Evolutionary conservation across 2,888 invertebrate species (phyloP), one percentile per base, ranked within the genome.

Genomic region (Agrochola lota): DNA sequence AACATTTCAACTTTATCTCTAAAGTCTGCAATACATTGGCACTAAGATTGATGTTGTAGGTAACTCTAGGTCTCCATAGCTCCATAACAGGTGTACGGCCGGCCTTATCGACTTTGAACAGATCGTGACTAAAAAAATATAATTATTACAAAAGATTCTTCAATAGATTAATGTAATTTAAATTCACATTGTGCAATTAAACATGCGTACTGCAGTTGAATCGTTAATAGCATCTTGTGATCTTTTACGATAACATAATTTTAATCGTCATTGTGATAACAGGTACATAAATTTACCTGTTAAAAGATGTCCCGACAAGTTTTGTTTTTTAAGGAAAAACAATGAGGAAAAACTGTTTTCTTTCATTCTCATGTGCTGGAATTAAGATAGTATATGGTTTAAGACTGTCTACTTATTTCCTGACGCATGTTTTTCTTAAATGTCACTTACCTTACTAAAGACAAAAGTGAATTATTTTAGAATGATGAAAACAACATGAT

Each of bases 141-240:
- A 23, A 57, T n/a, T 57, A 46, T 4, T 35, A 30, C 30, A 40
- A n/a, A 30, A 63, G 74, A 75, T 75, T 62, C 20, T n/a, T 23
- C 0, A 74, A 20, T 0, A 20, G 75, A 75, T 75, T 20, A 74
- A 30, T 55, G 7, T 75, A 63, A 75, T 75, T 75, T 43, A 43
- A 30, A 55, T 73, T n/a, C 9, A 20, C 20, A 17, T 30, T n/a
- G 30, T 74, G 74, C 74, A 74, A 75, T 63, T 15, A 52, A 49
- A 20, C 52, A 15, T 26, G 1, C 15, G 17, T 55, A 43, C 4
- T 73, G 74, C 63, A 63, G 5, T 55, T 74, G 12, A 55, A 75
- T 73, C 52, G 20, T n/a, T 30, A 8, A 7, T 1, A 20, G 8
- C 52, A 74, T 75, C 62, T 52, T 20, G 40, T n/a, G 35, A 49